These are phyloP conservation scores for Chymomyza caudatula DNA, from an alignment of 2,888 invertebrate species.

Conservation along the genomic window DNA sequence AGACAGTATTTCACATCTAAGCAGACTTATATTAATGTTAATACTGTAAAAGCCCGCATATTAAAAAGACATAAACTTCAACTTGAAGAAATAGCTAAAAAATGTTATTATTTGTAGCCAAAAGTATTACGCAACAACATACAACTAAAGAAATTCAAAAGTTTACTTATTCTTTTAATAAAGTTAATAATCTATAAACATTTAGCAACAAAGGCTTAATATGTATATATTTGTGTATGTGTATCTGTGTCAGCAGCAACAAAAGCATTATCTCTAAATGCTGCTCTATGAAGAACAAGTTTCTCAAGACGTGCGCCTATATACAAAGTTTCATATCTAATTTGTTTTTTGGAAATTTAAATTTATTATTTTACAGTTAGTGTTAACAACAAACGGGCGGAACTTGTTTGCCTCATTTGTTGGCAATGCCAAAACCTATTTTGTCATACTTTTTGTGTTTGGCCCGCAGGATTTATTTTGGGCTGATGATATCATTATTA, in stretches of 20 bases:
- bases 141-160: not conserved
- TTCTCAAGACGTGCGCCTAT: not conserved
- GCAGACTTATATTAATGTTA: not conserved
- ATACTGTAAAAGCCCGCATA: not conserved
- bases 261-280: too few relatives aligned
- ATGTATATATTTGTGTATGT: too few relatives aligned
- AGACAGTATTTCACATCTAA: not conserved
- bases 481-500: conserved; percentile 29
- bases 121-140: not conserved
- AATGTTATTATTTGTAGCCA: not conserved
- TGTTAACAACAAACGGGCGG: conserved; percentile 4
- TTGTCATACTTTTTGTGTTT: conserved; percentile 17
- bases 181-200: conserved; percentile 40
- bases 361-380: conserved; percentile 35
- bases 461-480: conserved; percentile 29
- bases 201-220: conserved; percentile 20
- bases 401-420: conserved; percentile 44
- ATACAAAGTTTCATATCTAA: not conserved
- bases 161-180: conserved; percentile 23
- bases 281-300: not conserved
- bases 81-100: too few relatives aligned
- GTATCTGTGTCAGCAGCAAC: too few relatives aligned
- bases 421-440: conserved; percentile 30
- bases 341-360: conserved; percentile 18
- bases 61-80: not conserved